phyloP scores from a whole-genome alignment of 2,888 invertebrate genomes.

The Acanthosepion pharaonis region DNA sequence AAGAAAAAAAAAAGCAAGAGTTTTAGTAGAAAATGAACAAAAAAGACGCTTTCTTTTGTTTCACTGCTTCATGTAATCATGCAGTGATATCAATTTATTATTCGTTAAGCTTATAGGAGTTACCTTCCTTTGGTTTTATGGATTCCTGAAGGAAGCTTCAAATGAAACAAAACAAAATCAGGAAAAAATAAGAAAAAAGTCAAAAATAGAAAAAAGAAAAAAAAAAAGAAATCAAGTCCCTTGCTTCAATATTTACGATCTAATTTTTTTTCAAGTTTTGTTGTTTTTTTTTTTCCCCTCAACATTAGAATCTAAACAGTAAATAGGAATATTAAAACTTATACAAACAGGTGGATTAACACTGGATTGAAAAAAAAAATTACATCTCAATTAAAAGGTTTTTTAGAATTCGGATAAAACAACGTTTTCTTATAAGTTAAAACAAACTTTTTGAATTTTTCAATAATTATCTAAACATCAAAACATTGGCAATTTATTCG shows the following conservation, averaged over 20 bases:
- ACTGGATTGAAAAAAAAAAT: background rate
- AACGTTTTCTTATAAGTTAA: background rate
- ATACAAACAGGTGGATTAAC: background rate
- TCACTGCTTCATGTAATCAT: background rate
- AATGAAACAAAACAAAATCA: background rate
- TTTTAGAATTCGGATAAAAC: background rate
- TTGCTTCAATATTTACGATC: background rate
- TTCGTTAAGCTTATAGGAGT: background rate
- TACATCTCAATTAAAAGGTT: background rate
- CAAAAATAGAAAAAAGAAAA: background rate
- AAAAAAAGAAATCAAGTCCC: background rate
- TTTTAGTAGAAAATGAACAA: background rate
- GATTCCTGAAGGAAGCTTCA: background rate
- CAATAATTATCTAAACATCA: background rate
- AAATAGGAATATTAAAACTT: background rate
- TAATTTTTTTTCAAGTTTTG: background rate
- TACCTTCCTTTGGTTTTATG: background rate
- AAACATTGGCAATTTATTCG: background rate
- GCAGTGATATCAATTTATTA: background rate
- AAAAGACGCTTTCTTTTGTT: background rate
- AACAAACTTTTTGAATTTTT: background rate
- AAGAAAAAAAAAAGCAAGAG: background rate
- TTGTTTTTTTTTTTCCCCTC: too few species aligned
- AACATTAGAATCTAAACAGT: too few species aligned
- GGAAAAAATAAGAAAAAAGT: background rate